A percentile compares a stretch with the other conserved stretches of the same genome.
These are phyloP conservation scores for Phengaris arion DNA, from an alignment of 2,888 invertebrate species.

Conservation along the genomic window DNA sequence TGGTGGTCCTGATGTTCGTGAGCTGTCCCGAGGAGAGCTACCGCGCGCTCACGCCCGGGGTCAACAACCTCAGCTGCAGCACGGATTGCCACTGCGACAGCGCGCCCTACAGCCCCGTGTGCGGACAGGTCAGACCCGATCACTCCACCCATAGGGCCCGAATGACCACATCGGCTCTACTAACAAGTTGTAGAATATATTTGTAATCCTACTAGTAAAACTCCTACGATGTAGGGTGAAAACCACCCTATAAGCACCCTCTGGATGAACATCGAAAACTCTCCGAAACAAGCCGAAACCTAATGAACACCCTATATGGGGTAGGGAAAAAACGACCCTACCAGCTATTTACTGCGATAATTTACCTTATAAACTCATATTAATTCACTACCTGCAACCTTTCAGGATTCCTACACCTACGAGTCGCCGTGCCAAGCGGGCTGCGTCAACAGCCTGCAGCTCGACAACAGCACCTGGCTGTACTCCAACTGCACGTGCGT, in stretches of 20 bases:
- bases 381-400: neutral
- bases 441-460: conserved; percentile 75
- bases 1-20: conserved; percentile 92
- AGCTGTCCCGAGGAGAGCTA: conserved; percentile 93
- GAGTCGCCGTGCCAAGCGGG: conserved; percentile 95
- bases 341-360: too few species aligned
- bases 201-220: too few species aligned
- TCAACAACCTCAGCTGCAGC: conserved; percentile 75
- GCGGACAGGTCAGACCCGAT: conserved; percentile 79
- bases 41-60: conserved; percentile 78
- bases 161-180: too few species aligned
- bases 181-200: too few species aligned
- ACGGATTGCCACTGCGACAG: conserved; percentile 85
- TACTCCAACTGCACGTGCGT: conserved; percentile 69
- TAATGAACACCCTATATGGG: too few species aligned
- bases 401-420: conserved; percentile 87
- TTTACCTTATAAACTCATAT: neutral
- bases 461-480: conserved; percentile 69
- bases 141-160: too few species aligned
- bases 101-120: conserved; percentile 90
- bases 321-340: too few species aligned
- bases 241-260: too few species aligned
- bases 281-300: too few species aligned
- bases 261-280: too few species aligned
- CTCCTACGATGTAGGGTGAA: too few species aligned